phyloP scores from a whole-genome alignment of 2,797 vertebrate species.

The Florisuga fusca region DNA sequence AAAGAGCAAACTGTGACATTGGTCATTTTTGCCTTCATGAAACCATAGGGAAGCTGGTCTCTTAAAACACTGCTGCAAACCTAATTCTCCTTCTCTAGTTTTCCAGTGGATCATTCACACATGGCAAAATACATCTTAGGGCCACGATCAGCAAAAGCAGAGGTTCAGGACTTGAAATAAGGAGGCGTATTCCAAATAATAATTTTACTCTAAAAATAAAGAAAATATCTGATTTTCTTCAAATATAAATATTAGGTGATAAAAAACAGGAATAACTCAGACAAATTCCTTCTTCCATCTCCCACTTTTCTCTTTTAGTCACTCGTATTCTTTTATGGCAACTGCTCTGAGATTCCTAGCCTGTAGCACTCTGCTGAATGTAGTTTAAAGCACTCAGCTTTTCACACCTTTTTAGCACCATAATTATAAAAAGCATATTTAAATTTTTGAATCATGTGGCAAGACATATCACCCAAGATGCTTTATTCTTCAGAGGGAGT shows the following conservation, averaged over 20 bases:
- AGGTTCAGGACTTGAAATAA: neutral
- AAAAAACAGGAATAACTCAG: neutral
- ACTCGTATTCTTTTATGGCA: neutral
- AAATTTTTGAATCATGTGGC: conserved; percentile 39
- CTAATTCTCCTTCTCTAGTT: neutral
- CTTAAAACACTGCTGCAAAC: neutral
- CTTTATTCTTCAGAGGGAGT: neutral
- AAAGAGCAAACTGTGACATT: neutral
- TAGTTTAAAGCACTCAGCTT: neutral
- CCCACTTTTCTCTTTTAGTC: neutral
- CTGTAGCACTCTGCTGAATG: neutral
- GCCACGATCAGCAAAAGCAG: neutral
- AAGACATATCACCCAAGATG: neutral
- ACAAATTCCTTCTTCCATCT: neutral
- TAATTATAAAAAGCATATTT: conserved; percentile 15
- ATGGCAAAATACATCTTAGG: neutral
- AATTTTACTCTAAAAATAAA: neutral
- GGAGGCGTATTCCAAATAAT: neutral
- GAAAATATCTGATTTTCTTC: neutral
- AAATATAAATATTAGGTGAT: neutral
- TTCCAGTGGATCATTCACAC: neutral
- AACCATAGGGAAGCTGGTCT: fast-evolving
- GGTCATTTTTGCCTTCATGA: neutral
- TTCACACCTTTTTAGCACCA: neutral
- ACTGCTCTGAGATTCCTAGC: neutral